phyloP scores from a whole-genome alignment of 37 sponge, comb jelly and placozoan species.

The Tethya wilhelma region DNA sequence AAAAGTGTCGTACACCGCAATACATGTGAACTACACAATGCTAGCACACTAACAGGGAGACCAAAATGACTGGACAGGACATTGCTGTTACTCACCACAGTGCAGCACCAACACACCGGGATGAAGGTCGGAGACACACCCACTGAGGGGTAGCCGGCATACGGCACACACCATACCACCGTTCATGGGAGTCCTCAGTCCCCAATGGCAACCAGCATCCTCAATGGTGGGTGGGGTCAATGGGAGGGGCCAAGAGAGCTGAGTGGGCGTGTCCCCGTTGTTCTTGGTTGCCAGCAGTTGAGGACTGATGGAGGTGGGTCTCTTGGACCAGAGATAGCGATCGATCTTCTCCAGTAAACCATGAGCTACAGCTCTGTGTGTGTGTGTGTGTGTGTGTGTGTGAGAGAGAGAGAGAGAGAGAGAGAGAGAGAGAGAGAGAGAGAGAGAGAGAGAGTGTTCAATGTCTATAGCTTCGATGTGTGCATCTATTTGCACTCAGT shows the following conservation, averaged over 20 bases:
- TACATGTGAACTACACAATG: background rate
- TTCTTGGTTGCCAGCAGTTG: slow-evolving; percentile 34
- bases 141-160: slow-evolving; percentile 23
- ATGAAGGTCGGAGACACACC: slow-evolving; percentile 28
- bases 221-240: slow-evolving; percentile 14
- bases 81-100: slow-evolving; percentile 44
- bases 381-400: background rate
- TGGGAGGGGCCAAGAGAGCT: background rate
- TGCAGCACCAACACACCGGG: slow-evolving; percentile 29
- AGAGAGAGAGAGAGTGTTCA: background rate
- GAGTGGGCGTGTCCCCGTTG: background rate
- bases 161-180: slow-evolving; percentile 3
- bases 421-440: background rate
- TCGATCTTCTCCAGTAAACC: slow-evolving; percentile 57
- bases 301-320: slow-evolving; percentile 42
- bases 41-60: background rate
- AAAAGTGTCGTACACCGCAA: background rate
- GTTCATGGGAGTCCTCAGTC: slow-evolving; percentile 5
- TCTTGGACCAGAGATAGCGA: slow-evolving; percentile 58
- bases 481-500: background rate
- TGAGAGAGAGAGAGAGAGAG: background rate
- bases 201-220: slow-evolving; percentile 50
- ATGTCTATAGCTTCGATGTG: background rate
- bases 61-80: background rate
- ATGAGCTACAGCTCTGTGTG: slow-evolving; percentile 33